Evolutionary conservation across 2,888 invertebrate genomes (phyloP), one percentile per base, ranked within the genome.

Genomic region (Cataglyphis albicans): DNA sequence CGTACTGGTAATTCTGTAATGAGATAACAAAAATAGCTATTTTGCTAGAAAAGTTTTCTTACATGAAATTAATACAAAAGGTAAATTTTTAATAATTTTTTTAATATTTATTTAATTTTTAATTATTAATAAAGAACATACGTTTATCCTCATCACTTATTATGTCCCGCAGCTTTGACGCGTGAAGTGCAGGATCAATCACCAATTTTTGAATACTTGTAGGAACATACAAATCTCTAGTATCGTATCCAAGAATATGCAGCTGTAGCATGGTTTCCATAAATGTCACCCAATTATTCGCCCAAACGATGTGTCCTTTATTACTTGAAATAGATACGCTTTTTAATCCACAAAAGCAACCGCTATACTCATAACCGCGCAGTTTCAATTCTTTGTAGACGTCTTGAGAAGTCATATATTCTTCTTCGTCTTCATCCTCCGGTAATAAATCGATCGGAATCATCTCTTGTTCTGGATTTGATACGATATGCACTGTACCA

Each of bases 181-280:
- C 9, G 1, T 94, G 76, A 55, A 67, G 32, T 6, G n/a, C 92
- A 0, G 96, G 96, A 90, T 96, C 95, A 81, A 97, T 96, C 1
- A 95, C 93, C 12, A 96, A 86, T 84, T 95, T 95, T 75, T 95
- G 95, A 64, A 97, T 95, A 29, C 95, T 95, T 1, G 96, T 96
- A 0, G 96, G 97, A 18, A 97, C 95, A 84, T 95, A 95, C 0
- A 96, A 93, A 32, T 95, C 93, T 63, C 95, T 93, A 6, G 18
- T 92, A 0, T 95, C 94, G 57, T 92, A 90, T 3, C 94, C 93
- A 0, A 96, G 85, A 44, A 96, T 95, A 52, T 95, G 94, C 90
- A 96, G 95, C 91, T 97, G 97, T 59, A 97, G 94, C 95, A 97
- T 96, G 15, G 96, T 96, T 91, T 97, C 97, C 93, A 97, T 95